A percentile compares a stretch with the other conserved stretches of the same genome.
phyloP scores from a whole-genome alignment of 2,113 vertebrate genomes.

The Phalacrocorax pelagicus region DNA sequence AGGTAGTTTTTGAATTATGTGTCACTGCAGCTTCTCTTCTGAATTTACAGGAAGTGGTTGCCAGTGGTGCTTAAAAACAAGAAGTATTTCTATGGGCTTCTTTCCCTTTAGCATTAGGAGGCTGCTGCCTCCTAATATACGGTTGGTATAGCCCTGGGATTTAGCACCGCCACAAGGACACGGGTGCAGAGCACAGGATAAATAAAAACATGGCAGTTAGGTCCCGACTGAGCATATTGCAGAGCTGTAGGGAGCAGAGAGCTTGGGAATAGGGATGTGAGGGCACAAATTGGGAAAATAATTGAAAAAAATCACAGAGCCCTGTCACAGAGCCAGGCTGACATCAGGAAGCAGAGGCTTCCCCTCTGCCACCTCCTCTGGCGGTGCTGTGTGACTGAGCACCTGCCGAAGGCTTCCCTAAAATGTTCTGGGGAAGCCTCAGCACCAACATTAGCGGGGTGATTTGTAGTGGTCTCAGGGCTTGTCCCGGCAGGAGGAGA shows the following conservation, averaged over 20 bases:
- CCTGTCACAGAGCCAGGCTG: not conserved
- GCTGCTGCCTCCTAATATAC: not conserved
- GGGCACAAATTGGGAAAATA: not conserved
- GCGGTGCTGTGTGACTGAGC: not conserved
- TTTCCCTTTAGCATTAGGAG: accelerated
- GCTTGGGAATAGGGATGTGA: not conserved
- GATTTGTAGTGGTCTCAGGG: not conserved
- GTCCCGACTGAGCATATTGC: not conserved
- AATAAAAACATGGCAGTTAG: not conserved
- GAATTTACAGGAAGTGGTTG: not conserved
- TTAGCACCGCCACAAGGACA: not conserved
- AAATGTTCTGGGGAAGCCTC: not conserved
- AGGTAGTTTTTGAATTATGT: not conserved
- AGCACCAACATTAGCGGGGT: not conserved
- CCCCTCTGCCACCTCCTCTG: not conserved
- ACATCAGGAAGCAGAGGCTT: not conserved
- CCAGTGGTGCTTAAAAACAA: not conserved
- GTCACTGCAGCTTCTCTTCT: not conserved
- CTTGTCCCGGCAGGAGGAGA: not conserved
- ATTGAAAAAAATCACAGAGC: not conserved
- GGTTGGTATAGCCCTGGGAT: not conserved
- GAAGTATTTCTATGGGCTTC: not conserved
- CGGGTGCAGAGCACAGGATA: not conserved
- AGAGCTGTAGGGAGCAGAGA: not conserved
- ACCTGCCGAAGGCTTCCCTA: not conserved